Conservation (phyloP, 2,888 invertebrate genomes). For the Dexiosoma caninum region DNA sequence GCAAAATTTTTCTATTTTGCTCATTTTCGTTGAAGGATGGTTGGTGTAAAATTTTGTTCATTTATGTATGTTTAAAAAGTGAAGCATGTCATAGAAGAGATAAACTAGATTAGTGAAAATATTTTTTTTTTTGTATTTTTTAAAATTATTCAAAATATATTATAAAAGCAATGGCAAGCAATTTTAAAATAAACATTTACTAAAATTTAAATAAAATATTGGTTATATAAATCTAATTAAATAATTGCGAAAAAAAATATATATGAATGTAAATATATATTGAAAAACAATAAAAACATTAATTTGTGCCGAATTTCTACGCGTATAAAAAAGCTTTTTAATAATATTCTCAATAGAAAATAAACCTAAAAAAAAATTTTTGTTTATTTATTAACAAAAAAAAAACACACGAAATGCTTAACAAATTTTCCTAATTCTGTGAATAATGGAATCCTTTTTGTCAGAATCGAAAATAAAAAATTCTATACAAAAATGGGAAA, state of each 20-base stretch:
- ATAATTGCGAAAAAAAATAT: neutral
- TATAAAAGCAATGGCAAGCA: slow-evolving; percentile 56
- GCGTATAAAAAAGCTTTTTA: slow-evolving; percentile 50
- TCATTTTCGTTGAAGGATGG: slow-evolving; percentile 32
- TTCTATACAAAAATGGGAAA: no score
- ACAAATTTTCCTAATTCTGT: no score
- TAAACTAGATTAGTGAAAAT: slow-evolving; percentile 76
- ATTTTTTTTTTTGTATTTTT: slow-evolving; percentile 43
- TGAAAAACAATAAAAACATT: neutral
- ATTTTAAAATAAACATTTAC: slow-evolving; percentile 14
- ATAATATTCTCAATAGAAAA: no score
- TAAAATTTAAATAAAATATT: slow-evolving; percentile 10
- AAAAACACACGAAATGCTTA: no score
- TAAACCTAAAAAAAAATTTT: no score
- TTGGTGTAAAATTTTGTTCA: neutral
- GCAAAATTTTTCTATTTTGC: slow-evolving; percentile 47
- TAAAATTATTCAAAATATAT: neutral
- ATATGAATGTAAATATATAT: no score
- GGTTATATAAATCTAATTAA: slow-evolving; percentile 8
- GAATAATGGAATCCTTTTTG: no score
- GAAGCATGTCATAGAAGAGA: slow-evolving; percentile 76
- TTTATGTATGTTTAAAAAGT: slow-evolving; percentile 66
- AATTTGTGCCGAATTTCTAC: slow-evolving; percentile 50
- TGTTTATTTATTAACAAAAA: no score
- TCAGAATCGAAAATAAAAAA: no score